Evolutionary conservation across 2,797 vertebrate genomes (phyloP).

Genomic region (Siniperca obscura): DNA sequence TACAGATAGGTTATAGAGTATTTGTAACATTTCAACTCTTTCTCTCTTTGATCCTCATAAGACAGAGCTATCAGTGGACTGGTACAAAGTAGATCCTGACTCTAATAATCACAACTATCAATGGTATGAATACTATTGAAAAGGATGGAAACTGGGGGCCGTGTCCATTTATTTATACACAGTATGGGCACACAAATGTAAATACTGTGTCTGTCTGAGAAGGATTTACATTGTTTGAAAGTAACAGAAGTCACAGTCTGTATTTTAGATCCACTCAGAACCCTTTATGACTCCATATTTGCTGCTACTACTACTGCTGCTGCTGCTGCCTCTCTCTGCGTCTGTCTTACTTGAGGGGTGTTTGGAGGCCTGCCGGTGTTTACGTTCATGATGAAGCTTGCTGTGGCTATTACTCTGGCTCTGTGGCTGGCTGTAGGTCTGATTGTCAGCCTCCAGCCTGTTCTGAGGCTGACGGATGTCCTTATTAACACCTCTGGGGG

Average conservation of each 20-base stretch:
- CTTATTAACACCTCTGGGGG: slow-evolving; percentile 80
- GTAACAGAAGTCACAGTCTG: neutral
- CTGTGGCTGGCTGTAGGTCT: slow-evolving; percentile 86
- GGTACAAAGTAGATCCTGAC: neutral
- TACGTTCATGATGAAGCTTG: slow-evolving; percentile 84
- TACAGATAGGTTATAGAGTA: too few species aligned
- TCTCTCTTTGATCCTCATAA: neutral
- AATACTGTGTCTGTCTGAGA: slow-evolving; percentile 5
- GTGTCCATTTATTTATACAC: neutral
- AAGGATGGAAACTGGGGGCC: slow-evolving; percentile 8
- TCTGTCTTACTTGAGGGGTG: slow-evolving; percentile 60
- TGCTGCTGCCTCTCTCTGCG: slow-evolving; percentile 72
- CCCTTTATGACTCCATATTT: slow-evolving; percentile 91
- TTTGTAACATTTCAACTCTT: too few species aligned
- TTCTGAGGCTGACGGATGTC: slow-evolving; percentile 87
- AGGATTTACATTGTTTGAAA: slow-evolving; percentile 5
- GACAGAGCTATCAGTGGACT: neutral
- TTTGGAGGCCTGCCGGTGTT: slow-evolving; percentile 71
- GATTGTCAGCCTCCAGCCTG: slow-evolving; percentile 86
- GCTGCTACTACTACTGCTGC: slow-evolving; percentile 86
- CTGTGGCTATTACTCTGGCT: slow-evolving; percentile 79
- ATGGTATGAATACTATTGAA: neutral
- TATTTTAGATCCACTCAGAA: slow-evolving; percentile 92
- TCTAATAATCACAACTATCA: neutral
- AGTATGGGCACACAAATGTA: neutral